These are phyloP conservation scores for Xiphophorus hellerii DNA, from an alignment of 2,113 vertebrate genomes.

Conservation along the genomic window DNA sequence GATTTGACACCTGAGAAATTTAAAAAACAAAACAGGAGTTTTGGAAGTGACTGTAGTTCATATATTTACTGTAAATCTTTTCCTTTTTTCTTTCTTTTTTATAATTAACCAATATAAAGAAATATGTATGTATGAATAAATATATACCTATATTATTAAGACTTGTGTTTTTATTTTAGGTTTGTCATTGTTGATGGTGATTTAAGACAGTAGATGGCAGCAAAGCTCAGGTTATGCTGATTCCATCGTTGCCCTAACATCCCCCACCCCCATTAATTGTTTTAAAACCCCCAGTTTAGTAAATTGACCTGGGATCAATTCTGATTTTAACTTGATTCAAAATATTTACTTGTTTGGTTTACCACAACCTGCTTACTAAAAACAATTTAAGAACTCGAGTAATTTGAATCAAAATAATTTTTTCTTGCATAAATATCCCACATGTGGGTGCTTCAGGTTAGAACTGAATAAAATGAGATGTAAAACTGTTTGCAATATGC, in stretches of 20 bases:
- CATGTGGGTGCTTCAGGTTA: no score
- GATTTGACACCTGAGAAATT: slow-evolving; percentile 47
- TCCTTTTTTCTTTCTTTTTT: slow-evolving; percentile 68
- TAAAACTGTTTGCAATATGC: no score
- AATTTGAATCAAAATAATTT: no score
- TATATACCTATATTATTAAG: slow-evolving; percentile 87
- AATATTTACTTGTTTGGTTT: no score
- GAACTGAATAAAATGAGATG: no score
- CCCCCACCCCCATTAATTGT: no score
- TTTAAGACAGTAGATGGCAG: slow-evolving; percentile 59
- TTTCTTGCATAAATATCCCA: no score
- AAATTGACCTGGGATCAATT: not conserved
- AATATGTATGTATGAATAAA: slow-evolving; percentile 84
- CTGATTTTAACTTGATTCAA: not conserved
- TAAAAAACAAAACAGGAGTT: slow-evolving; percentile 47
- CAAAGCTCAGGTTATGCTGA: slow-evolving; percentile 13
- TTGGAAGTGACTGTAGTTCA: slow-evolving; percentile 81
- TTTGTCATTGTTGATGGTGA: not conserved
- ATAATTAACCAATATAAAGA: slow-evolving; percentile 83
- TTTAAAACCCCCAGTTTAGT: not conserved
- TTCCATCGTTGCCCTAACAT: not conserved
- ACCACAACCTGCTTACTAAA: no score
- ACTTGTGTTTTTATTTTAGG: slow-evolving; percentile 46
- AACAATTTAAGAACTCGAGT: no score
- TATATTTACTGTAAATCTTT: slow-evolving; percentile 78